phyloP scores from a whole-genome alignment of 2,113 vertebrate species.

The Hippocampus guttulatus region DNA sequence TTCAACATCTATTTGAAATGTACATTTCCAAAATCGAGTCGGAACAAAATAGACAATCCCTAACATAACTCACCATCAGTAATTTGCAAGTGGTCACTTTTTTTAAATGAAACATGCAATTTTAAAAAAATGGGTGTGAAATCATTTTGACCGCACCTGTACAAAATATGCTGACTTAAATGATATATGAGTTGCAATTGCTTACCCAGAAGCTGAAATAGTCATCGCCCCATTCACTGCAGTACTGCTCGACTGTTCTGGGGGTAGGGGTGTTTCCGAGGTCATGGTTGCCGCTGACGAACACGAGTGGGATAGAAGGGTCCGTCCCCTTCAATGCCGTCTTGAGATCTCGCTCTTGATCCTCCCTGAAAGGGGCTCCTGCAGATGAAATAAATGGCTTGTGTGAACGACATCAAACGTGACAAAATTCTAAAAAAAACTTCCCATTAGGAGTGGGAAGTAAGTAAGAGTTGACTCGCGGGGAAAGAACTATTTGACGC shows the following conservation, averaged over 20 bases:
- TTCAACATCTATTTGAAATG: no score
- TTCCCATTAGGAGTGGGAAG: slow-evolving; percentile 27
- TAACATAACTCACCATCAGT: no score
- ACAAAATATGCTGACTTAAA: background rate
- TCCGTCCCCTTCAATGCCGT: slow-evolving; percentile 69
- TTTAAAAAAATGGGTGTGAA: no score
- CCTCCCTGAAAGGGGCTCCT: slow-evolving; percentile 79
- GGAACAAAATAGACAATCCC: no score
- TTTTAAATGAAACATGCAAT: background rate
- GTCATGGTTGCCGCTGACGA: slow-evolving; percentile 95
- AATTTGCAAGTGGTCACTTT: background rate
- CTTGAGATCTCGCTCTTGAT: slow-evolving; percentile 85
- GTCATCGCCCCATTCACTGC: slow-evolving; percentile 86
- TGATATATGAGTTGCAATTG: background rate
- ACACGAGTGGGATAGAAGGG: slow-evolving; percentile 81
- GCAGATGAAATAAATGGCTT: background rate
- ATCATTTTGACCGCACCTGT: no score
- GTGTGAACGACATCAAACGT: no score
- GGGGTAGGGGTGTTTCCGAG: slow-evolving; percentile 84
- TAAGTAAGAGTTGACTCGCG: slow-evolving; percentile 20
- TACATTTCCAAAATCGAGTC: no score
- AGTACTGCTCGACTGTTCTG: slow-evolving; percentile 75
- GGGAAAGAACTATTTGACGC: slow-evolving; percentile 37
- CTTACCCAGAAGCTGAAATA: slow-evolving; percentile 94
- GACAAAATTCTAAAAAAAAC: background rate